Conservation (phyloP, 2,888 invertebrate genomes). For the Drosophila prostipennis region DNA sequence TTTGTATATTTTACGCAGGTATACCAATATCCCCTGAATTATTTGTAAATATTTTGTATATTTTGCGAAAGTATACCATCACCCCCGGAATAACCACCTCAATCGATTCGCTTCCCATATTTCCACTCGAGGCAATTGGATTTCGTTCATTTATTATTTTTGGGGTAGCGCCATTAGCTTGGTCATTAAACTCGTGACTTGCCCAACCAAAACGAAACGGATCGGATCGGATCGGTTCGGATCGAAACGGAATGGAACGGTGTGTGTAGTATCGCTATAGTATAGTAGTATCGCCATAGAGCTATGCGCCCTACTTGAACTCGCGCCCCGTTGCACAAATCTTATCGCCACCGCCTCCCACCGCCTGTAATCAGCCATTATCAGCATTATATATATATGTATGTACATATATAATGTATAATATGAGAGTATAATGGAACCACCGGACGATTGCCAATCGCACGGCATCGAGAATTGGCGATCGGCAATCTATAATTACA, state of each 20-base stretch:
- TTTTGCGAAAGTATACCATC: too few relatives aligned
- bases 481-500: constrained; percentile 70
- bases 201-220: neutral
- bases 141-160: constrained; percentile 27
- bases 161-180: constrained; percentile 52
- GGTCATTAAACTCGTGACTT: constrained; percentile 53
- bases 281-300: neutral
- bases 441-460: constrained; percentile 33
- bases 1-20: too few relatives aligned
- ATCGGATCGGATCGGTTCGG: constrained; percentile 14
- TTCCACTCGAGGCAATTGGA: constrained; percentile 18
- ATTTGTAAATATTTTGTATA: too few relatives aligned
- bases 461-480: constrained; percentile 22
- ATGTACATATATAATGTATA: constrained; percentile 2
- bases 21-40: too few relatives aligned
- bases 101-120: constrained; percentile 14
- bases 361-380: constrained; percentile 67
- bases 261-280: constrained; percentile 4
- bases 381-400: constrained; percentile 38
- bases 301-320: constrained; percentile 65
- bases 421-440: too few relatives aligned
- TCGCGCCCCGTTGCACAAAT: constrained; percentile 72
- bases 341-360: constrained; percentile 62
- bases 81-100: neutral
- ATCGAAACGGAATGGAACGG: constrained; percentile 26